Evolutionary conservation across 2,888 invertebrate genomes (phyloP).

Genomic region (Cheilosia scutellata): DNA sequence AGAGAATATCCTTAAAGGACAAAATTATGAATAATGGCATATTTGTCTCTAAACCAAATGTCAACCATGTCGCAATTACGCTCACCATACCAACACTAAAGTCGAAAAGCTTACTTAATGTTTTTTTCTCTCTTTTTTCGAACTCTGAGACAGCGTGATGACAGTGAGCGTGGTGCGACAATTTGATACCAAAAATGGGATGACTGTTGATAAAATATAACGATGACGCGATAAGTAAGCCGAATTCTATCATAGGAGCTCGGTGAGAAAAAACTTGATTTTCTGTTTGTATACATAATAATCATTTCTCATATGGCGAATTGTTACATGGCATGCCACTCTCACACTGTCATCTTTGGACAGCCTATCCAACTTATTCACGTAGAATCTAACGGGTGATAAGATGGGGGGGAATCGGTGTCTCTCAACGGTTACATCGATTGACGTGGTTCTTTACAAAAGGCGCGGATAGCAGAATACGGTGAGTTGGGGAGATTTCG

Average conservation of each 20-base stretch:
- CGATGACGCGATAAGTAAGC: constrained; percentile 32
- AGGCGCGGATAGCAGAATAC: constrained; percentile 18
- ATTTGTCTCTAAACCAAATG: constrained; percentile 34
- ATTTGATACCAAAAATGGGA: constrained; percentile 52
- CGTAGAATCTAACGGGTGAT: constrained; percentile 8
- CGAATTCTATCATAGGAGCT: constrained; percentile 16
- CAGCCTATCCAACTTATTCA: constrained; percentile 2
- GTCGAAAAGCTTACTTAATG: background rate
- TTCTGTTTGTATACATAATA: constrained; percentile 10
- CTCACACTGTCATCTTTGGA: constrained; percentile 13
- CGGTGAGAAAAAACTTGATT: constrained; percentile 29
- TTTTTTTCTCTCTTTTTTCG: background rate
- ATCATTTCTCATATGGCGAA: constrained; percentile 37
- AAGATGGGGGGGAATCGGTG: background rate
- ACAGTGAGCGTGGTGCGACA: constrained; percentile 22
- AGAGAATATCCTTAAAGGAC: constrained; percentile 30
- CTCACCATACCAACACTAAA: background rate
- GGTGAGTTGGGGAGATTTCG: constrained; percentile 31
- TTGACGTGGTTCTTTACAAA: constrained; percentile 30
- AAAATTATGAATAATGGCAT: constrained; percentile 9
- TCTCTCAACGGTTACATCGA: constrained; percentile 37
- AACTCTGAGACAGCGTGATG: background rate
- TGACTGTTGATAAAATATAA: constrained; percentile 39
- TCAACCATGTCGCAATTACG: constrained; percentile 19
- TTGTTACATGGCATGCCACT: constrained; percentile 37